Conservation (phyloP, 64 coral and sea anemone genomes). For the Stichodactyla mertensii region DNA sequence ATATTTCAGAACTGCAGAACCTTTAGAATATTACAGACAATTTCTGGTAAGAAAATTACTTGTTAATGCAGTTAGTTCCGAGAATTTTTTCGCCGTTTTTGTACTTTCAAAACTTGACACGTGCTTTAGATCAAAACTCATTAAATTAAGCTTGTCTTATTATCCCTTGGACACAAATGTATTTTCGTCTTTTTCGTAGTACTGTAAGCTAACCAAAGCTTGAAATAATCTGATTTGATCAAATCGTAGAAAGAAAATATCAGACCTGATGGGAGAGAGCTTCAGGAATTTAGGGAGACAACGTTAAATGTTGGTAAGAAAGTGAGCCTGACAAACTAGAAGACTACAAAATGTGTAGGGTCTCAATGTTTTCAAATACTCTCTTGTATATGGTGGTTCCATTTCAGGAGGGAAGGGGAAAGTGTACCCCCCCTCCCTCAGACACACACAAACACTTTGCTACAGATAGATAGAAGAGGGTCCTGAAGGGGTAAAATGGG, state of each 20-base stretch:
- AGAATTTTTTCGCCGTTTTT: not conserved
- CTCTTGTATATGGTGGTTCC: no score
- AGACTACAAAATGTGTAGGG: no score
- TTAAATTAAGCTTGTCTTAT: no score
- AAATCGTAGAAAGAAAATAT: conserved; percentile 74
- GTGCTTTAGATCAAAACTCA: no score
- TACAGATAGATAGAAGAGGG: no score
- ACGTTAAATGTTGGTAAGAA: conserved; percentile 89
- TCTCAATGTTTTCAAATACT: no score
- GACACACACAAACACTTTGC: no score
- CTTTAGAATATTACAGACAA: conserved; percentile 86
- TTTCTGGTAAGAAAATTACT: conserved; percentile 67
- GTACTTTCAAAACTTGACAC: not conserved
- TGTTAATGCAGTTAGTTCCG: not conserved
- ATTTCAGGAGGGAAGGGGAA: no score
- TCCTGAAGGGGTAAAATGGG: no score
- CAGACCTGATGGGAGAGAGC: conserved; percentile 80
- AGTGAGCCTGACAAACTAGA: no score
- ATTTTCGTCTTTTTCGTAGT: not conserved
- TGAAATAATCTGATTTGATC: not conserved
- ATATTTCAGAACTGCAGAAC: conserved; percentile 74
- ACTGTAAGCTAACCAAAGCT: not conserved
- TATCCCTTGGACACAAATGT: no score
- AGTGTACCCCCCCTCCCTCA: no score
- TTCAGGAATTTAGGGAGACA: conserved; percentile 81